Evolutionary conservation across 2,888 invertebrate genomes (phyloP).

Genomic region (Tachystola acroxantha): DNA sequence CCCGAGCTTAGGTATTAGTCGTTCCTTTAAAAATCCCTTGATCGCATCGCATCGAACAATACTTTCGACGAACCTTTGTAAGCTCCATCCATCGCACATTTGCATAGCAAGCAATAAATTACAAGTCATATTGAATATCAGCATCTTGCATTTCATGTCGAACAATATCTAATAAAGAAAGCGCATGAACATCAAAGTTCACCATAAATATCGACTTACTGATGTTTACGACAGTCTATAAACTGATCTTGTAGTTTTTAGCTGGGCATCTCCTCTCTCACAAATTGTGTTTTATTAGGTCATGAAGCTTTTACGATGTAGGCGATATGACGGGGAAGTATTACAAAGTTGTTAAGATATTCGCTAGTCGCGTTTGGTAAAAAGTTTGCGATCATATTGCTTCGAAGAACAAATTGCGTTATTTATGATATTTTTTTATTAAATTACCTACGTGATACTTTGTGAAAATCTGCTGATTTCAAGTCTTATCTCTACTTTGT

Average conservation of each 20-base stretch:
- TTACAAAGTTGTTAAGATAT: constrained; percentile 14
- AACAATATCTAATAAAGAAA: constrained; percentile 3
- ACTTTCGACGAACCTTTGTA: too few species aligned
- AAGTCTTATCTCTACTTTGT: too few species aligned
- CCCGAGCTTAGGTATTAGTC: too few species aligned
- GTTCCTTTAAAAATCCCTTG: too few species aligned
- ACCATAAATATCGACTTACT: constrained; percentile 22
- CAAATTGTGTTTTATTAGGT: constrained; percentile 27
- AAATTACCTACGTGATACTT: too few species aligned
- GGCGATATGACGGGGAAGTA: constrained; percentile 18
- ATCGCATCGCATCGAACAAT: too few species aligned
- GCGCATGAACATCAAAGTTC: constrained; percentile 5
- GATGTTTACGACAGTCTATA: constrained; percentile 20
- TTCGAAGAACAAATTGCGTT: too few species aligned
- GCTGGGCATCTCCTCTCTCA: constrained; percentile 11
- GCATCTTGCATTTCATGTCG: not conserved
- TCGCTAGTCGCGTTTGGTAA: not conserved
- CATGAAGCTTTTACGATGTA: constrained; percentile 22
- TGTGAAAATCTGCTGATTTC: too few species aligned
- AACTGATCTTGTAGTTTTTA: constrained; percentile 20
- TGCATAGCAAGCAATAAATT: too few species aligned
- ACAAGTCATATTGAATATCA: not conserved
- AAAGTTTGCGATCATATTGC: not conserved
- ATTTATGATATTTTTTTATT: too few species aligned
- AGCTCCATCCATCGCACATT: too few species aligned